phyloP scores from a whole-genome alignment of 2,888 invertebrate genomes.

The Rhamphomyia laevipes region DNA sequence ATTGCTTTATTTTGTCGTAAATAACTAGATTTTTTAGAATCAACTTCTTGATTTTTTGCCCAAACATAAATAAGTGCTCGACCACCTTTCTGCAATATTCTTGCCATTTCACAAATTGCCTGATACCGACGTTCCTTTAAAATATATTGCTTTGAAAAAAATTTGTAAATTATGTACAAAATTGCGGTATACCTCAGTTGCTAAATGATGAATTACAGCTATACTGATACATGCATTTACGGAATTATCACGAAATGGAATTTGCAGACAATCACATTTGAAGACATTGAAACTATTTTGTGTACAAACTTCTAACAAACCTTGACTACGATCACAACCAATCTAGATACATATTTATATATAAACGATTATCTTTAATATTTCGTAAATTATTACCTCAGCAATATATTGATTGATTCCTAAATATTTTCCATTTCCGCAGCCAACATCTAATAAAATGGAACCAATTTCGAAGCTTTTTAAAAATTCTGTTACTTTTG shows the following conservation, averaged over 20 bases:
- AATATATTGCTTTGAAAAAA: not conserved
- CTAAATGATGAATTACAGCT: conserved; percentile 93
- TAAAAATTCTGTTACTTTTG: conserved; percentile 72
- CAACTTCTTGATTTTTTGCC: conserved; percentile 78
- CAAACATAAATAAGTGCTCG: conserved; percentile 85
- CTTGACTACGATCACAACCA: conserved; percentile 69
- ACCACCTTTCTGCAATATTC: conserved; percentile 63
- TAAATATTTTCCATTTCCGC: conserved; percentile 98
- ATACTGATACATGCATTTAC: conserved; percentile 84
- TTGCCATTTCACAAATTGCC: conserved; percentile 63
- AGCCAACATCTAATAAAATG: conserved; percentile 82
- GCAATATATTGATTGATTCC: conserved; percentile 45
- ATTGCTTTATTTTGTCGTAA: conserved; percentile 49
- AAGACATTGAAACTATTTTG: conserved; percentile 53
- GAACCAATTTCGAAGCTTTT: conserved; percentile 51
- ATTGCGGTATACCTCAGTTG: conserved; percentile 48
- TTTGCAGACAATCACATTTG: conserved; percentile 59
- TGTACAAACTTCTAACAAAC: conserved; percentile 53
- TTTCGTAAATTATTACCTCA: conserved; percentile 42
- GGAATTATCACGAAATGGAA: conserved; percentile 54
- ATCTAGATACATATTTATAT: conserved; percentile 40
- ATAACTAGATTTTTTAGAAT: conserved; percentile 55
- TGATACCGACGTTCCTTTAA: conserved; percentile 54
- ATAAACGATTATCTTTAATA: not conserved
- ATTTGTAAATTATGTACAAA: not conserved